Evolutionary conservation across 2,113 vertebrate genomes (phyloP), one percentile per base, ranked within the genome.

Genomic region (Aepyceros melampus): DNA sequence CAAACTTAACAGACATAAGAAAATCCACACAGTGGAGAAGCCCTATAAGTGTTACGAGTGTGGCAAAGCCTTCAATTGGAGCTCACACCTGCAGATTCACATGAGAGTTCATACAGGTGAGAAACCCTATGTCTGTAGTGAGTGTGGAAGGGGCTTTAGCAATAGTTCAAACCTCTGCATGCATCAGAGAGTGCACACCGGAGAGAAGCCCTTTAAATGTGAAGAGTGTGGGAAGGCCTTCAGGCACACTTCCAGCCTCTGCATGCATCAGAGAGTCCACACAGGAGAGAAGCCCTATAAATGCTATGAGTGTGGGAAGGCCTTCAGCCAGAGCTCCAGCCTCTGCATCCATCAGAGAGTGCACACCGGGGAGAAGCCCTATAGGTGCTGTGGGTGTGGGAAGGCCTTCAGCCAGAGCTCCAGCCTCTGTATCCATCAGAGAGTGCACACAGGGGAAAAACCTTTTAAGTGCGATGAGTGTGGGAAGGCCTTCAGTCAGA

Each of bases 381-480:
- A 98, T 13, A 94, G 96, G 13, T 99, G 98, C 16, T 97, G 97
- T 60, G 98, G 98, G 29, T 99, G 98, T 7, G 98, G 98, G 31
- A 98, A 98, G 89, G 98, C 98, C 87, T 99, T 98, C 74, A 98
- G 97, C 23, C 98, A 98, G 96, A 98, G 98, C 74, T 98, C 98
- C 0, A 97, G 97, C 81, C 97, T 98, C 7, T 96, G 98, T 13
- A 97, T 98, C 58, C 98, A 98, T 36, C 98, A 98, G 96, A 86
- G 98, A 40, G 98, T 98, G 17, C 98, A 98, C 95, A 98, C 98
- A 0, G 98, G 98, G 45, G 98, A 98, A 97, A 98, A 98, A 3
- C 98, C 98, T 43, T 98, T 98, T 36, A 98, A 98, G 53, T 98
- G 98, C 11, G 96, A 97, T 8, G 97, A 98, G 64, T 98, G 98